Percentiles rank a stretch among this genome's conserved stretches.
Conservation (phyloP, 1,140 invertebrate genomes). For the Drosophila athabasca region DNA sequence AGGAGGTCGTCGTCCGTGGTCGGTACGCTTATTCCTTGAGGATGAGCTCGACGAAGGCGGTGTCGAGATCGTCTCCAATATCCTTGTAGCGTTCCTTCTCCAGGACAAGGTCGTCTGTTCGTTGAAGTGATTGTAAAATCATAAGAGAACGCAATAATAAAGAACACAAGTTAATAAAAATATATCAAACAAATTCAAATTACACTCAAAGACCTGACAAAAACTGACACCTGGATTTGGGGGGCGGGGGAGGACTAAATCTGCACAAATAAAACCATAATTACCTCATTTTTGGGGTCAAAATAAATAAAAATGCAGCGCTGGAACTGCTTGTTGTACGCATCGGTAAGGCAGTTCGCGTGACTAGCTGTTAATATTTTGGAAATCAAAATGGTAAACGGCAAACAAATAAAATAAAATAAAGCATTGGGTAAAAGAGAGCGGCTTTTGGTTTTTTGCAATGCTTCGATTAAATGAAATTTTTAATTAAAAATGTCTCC, state of each 20-base stretch:
- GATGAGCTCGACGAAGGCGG: conserved; percentile 98
- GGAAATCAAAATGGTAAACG: conserved; percentile 36
- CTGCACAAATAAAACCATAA: conserved; percentile 37
- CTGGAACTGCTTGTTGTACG: conserved; percentile 23
- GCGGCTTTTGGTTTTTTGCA: conserved; percentile 55
- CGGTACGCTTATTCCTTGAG: conserved; percentile 79
- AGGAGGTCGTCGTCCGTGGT: conserved; percentile 36
- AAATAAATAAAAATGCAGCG: conserved; percentile 45
- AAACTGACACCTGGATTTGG: conserved; percentile 18
- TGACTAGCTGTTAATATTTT: conserved; percentile 65
- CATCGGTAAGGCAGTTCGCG: conserved; percentile 51
- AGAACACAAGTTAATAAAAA: conserved; percentile 59
- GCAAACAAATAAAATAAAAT: conserved; percentile 37
- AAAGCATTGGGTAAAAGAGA: conserved; percentile 28
- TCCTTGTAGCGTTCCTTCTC: conserved; percentile 99
- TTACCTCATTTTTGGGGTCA: conserved; percentile 49
- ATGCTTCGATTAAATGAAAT: conserved; percentile 57
- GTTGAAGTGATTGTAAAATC: conserved; percentile 54
- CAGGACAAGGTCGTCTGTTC: conserved; percentile 98
- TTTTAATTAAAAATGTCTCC: conserved; percentile 35
- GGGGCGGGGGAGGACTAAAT: conserved; percentile 1
- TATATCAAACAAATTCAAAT: conserved; percentile 38
- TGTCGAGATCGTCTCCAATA: conserved; percentile 99
- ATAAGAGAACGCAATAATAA: conserved; percentile 63
- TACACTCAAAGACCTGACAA: conserved; percentile 32